Percentiles rank a stretch among this genome's conserved stretches.
These are phyloP conservation scores for Brevipalpus yothersi DNA, from an alignment of 1,140 invertebrate species.

Conservation along the genomic window DNA sequence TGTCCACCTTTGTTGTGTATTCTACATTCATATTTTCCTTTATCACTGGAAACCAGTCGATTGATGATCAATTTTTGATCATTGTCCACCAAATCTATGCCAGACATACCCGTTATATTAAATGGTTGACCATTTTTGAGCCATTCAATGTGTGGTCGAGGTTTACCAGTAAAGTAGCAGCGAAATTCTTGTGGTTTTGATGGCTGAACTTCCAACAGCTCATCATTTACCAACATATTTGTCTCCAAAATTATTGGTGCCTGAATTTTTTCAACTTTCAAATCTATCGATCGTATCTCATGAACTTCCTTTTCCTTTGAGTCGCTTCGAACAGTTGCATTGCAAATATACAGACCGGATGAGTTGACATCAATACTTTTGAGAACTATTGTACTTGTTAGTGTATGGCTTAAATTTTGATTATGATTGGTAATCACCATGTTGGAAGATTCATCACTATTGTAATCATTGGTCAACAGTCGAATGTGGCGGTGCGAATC, in stretches of 20 bases:
- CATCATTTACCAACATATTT: slow-evolving; percentile 8
- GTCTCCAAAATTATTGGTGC: slow-evolving; percentile 7
- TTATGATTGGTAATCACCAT: not conserved
- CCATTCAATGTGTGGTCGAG: slow-evolving; percentile 12
- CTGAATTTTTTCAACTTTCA: not conserved
- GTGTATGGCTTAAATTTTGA: not conserved
- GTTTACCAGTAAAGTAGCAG: slow-evolving; percentile 11
- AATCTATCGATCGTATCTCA: not conserved
- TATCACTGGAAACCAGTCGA: slow-evolving; percentile 7
- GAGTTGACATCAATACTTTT: not conserved
- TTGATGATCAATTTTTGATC: slow-evolving; percentile 7
- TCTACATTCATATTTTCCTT: slow-evolving; percentile 10
- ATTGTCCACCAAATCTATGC: slow-evolving; percentile 5
- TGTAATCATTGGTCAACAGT: not conserved
- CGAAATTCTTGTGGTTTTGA: slow-evolving; percentile 10
- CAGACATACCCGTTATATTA: slow-evolving; percentile 3
- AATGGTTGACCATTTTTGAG: slow-evolving; percentile 8
- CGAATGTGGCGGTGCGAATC: not conserved
- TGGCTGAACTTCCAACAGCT: slow-evolving; percentile 2
- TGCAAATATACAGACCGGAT: not conserved
- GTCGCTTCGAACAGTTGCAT: not conserved
- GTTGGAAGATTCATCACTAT: not conserved
- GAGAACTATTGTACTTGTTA: not conserved
- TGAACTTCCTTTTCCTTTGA: not conserved
- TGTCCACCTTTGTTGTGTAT: slow-evolving; percentile 9